phyloP scores from a whole-genome alignment of 1,140 invertebrate genomes.

The Drosophila ficusphila region DNA sequence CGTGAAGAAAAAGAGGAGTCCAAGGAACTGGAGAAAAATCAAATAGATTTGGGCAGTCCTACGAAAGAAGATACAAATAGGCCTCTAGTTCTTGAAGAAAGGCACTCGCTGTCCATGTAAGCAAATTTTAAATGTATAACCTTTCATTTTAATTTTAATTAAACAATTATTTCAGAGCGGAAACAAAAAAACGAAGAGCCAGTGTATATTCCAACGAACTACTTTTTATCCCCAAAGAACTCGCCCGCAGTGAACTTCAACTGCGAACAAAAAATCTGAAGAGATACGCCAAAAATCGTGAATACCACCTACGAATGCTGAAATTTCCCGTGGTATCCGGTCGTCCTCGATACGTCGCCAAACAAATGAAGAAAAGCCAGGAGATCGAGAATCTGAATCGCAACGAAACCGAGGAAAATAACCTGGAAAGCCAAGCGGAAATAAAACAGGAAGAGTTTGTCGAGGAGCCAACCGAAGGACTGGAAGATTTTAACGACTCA shows the following conservation, averaged over 20 bases:
- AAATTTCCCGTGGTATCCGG: constrained; percentile 57
- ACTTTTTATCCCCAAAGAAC: constrained; percentile 64
- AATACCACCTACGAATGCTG: constrained; percentile 55
- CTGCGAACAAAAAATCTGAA: constrained; percentile 14
- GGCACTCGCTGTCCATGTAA: constrained; percentile 62
- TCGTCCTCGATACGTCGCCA: constrained; percentile 52
- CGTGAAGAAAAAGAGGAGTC: not conserved
- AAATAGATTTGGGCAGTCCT: not conserved
- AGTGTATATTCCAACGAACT: constrained; percentile 53
- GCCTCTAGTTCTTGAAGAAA: constrained; percentile 52
- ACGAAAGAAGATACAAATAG: constrained; percentile 18
- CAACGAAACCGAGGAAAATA: not conserved
- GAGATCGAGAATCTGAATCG: not conserved
- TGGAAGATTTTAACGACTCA: not conserved
- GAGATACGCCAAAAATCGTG: constrained; percentile 19
- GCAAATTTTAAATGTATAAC: not conserved
- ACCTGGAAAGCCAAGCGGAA: not conserved
- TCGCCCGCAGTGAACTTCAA: constrained; percentile 55
- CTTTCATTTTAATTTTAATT: not conserved
- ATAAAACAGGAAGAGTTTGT: constrained; percentile 20
- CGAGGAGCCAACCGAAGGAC: not conserved
- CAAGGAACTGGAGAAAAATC: not conserved
- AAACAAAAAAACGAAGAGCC: constrained; percentile 66
- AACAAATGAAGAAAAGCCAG: constrained; percentile 40
- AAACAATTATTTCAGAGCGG: constrained; percentile 43